Conservation (phyloP, 2,888 invertebrate species). For the Mythimna ferrago region DNA sequence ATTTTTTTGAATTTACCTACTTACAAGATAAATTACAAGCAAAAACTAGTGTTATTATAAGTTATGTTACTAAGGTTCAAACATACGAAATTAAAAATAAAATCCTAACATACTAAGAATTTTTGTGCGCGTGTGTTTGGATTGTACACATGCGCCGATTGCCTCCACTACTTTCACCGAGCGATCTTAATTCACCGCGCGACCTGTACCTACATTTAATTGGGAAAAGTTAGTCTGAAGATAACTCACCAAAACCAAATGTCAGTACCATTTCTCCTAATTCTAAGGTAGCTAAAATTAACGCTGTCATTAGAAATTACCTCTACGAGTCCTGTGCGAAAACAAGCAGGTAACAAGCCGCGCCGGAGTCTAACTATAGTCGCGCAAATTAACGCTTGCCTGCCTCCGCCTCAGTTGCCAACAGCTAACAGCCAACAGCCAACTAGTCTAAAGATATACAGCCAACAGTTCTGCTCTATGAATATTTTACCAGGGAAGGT, state of each 20-base stretch:
- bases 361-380: conserved; percentile 51
- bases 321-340: conserved; percentile 27
- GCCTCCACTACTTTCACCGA: too few relatives aligned
- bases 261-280: conserved; percentile 13
- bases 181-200: too few relatives aligned
- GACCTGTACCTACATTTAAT: background rate
- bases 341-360: conserved; percentile 46
- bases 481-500: conserved; percentile 58
- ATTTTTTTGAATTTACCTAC: too few relatives aligned
- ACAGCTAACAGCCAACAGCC: conserved; percentile 37
- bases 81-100: too few relatives aligned
- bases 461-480: conserved; percentile 50
- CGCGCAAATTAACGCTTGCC: conserved; percentile 53
- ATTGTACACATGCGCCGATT: too few relatives aligned
- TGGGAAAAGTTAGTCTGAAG: background rate
- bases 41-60: too few relatives aligned
- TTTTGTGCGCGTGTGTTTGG: too few relatives aligned
- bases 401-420: conserved; percentile 41
- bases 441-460: conserved; percentile 59
- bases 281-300: conserved; percentile 39
- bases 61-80: too few relatives aligned
- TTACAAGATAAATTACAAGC: too few relatives aligned
- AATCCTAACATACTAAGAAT: too few relatives aligned
- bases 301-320: conserved; percentile 57
- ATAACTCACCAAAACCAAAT: conserved; percentile 22